Evolutionary conservation across 2,888 invertebrate genomes (phyloP).

Genomic region (Diaperis boleti): DNA sequence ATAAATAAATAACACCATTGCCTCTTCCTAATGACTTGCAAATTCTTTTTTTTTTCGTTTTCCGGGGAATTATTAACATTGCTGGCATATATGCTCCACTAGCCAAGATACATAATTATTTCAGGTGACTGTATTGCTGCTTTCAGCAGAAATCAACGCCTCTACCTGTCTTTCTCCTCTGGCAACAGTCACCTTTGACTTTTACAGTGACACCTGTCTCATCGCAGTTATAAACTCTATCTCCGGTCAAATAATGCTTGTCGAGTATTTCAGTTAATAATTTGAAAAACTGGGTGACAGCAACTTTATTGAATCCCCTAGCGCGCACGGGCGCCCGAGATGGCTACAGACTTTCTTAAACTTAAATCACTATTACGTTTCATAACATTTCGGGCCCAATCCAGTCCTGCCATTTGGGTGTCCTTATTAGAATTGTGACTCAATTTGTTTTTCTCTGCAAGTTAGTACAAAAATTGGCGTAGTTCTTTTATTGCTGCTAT

Average conservation of each 20-base stretch:
- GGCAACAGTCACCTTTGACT: constrained; percentile 45
- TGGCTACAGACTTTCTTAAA: constrained; percentile 38
- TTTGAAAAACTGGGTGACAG: constrained; percentile 31
- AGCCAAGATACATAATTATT: constrained; percentile 49
- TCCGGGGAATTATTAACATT: constrained; percentile 12
- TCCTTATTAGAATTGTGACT: too few relatives aligned
- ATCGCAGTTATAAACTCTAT: constrained; percentile 49
- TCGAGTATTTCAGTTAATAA: constrained; percentile 22
- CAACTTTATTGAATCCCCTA: constrained; percentile 58
- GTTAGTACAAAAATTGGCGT: too few relatives aligned
- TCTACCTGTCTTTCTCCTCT: constrained; percentile 51
- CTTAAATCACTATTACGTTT: constrained; percentile 31
- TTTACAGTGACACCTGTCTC: constrained; percentile 46
- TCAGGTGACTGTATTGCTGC: constrained; percentile 49
- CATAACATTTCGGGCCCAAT: constrained; percentile 39
- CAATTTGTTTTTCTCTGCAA: too few relatives aligned
- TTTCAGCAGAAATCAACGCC: constrained; percentile 48
- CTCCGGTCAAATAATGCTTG: constrained; percentile 28
- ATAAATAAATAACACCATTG: too few relatives aligned
- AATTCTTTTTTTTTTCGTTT: too few relatives aligned
- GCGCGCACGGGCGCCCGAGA: constrained; percentile 61
- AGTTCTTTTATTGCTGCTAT: too few relatives aligned
- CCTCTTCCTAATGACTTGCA: too few relatives aligned
- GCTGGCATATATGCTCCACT: constrained; percentile 36
- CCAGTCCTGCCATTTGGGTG: constrained; percentile 16